phyloP scores from a whole-genome alignment of 1,140 invertebrate genomes.

The Caenorhabditis tropicalis region DNA sequence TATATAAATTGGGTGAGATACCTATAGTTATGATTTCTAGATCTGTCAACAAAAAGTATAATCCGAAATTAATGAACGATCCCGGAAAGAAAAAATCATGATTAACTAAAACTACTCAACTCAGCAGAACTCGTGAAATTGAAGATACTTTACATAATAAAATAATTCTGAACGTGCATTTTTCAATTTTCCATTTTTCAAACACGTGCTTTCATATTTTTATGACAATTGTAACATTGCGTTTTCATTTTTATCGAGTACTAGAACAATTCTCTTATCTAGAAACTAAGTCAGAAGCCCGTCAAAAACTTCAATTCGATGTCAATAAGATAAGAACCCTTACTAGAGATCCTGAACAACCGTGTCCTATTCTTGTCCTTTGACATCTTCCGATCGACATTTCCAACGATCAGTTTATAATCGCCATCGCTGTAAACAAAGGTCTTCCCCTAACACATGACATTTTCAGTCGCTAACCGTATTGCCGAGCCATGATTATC shows the following conservation, averaged over 20 bases:
- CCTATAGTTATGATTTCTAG: background rate
- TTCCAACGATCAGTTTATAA: slow-evolving; percentile 63
- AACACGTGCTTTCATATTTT: background rate
- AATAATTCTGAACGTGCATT: too few species aligned
- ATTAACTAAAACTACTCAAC: too few species aligned
- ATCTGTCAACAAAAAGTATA: too few species aligned
- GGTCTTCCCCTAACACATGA: background rate
- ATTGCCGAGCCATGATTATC: slow-evolving; percentile 63
- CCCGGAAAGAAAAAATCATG: too few species aligned
- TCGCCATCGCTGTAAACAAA: slow-evolving; percentile 59
- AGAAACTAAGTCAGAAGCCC: background rate
- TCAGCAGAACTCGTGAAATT: too few species aligned
- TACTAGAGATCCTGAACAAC: slow-evolving; percentile 53
- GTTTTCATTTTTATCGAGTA: too few species aligned
- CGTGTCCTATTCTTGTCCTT: slow-evolving; percentile 33
- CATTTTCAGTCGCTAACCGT: slow-evolving; percentile 35
- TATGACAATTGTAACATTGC: too few species aligned
- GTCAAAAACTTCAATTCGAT: background rate
- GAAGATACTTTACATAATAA: too few species aligned
- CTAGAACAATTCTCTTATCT: too few species aligned
- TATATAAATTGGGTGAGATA: too few species aligned
- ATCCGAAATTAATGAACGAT: too few species aligned
- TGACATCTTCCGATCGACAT: slow-evolving; percentile 46
- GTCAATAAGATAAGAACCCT: background rate
- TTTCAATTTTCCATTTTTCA: too few species aligned